A percentile compares a stretch with the other conserved stretches of the same genome.
These are phyloP conservation scores for Holothuria leucospilota DNA, from an alignment of 53 echinoderm and acorn worm genomes.

Conservation along the genomic window DNA sequence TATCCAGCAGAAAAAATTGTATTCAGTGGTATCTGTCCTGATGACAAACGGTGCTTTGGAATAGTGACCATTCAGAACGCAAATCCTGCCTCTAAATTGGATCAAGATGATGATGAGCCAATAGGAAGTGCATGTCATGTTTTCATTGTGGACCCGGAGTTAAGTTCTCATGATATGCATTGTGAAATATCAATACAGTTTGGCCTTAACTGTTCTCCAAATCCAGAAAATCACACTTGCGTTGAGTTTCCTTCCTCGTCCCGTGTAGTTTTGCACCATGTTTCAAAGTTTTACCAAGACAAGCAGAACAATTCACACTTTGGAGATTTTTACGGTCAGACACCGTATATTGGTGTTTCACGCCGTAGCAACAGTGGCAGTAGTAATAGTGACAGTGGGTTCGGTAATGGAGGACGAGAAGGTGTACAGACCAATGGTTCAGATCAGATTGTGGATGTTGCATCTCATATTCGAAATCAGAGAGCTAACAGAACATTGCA, in stretches of 20 bases:
- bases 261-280: conserved; percentile 73
- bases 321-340: conserved; percentile 82
- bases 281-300: conserved; percentile 73
- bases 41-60: conserved; percentile 97
- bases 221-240: conserved; percentile 85
- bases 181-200: conserved; percentile 77
- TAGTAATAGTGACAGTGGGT: conserved; percentile 98
- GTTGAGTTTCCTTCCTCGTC: conserved; percentile 87
- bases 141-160: conserved; percentile 91
- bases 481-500: conserved; percentile 47
- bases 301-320: conserved; percentile 71
- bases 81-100: conserved; percentile 59
- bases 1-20: conserved; percentile 91
- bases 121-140: conserved; percentile 98
- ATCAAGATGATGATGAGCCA: conserved; percentile 83
- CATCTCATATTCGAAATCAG: conserved; percentile 84
- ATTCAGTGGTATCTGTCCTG: conserved; percentile 95
- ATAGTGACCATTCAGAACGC: conserved; percentile 88
- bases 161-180: conserved; percentile 84
- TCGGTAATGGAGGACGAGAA: conserved; percentile 85
- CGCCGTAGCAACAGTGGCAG: conserved; percentile 93
- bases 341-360: conserved; percentile 67
- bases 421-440: conserved; percentile 60
- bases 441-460: conserved; percentile 86
- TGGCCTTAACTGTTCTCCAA: conserved; percentile 75